phyloP scores from a whole-genome alignment of 2,113 vertebrate species.

The Nerophis lumbriciformis region DNA sequence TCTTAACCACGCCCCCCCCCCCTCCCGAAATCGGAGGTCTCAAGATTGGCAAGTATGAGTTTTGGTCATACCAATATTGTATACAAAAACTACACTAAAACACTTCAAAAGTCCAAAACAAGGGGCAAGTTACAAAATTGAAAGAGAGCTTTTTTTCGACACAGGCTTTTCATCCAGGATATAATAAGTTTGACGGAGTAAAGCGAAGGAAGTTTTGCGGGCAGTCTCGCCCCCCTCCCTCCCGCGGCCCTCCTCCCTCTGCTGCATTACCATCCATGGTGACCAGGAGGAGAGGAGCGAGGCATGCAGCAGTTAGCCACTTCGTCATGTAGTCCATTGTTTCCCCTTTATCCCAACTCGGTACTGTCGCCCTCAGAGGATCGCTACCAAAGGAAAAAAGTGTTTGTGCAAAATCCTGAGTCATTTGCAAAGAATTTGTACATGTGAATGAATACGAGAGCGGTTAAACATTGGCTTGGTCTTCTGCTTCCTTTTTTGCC shows the following conservation, averaged over 20 bases:
- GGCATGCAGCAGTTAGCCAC: constrained; percentile 31
- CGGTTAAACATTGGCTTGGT: constrained; percentile 10
- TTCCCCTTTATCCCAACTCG: constrained; percentile 16
- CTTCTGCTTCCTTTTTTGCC: constrained; percentile 2
- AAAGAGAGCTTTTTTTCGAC: background rate
- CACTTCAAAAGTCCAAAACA: no score
- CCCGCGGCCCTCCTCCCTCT: constrained; percentile 22
- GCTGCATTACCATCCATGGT: constrained; percentile 32
- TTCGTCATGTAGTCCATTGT: constrained; percentile 30
- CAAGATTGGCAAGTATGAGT: no score
- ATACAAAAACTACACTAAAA: no score
- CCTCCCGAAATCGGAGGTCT: no score
- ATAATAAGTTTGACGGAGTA: background rate
- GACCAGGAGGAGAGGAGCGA: constrained; percentile 35
- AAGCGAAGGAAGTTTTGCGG: constrained; percentile 19
- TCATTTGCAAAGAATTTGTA: constrained; percentile 16
- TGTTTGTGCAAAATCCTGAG: constrained; percentile 8
- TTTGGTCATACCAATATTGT: no score
- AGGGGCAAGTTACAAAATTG: background rate
- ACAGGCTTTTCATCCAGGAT: background rate
- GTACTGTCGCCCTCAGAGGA: background rate
- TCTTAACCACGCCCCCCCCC: no score
- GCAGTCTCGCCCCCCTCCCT: constrained; percentile 49
- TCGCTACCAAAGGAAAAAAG: background rate
- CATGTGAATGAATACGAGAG: constrained; percentile 7